Evolutionary conservation across 2,888 invertebrate genomes (phyloP), one percentile per base, ranked within the genome.

Genomic region (Toxonevra muliebris): DNA sequence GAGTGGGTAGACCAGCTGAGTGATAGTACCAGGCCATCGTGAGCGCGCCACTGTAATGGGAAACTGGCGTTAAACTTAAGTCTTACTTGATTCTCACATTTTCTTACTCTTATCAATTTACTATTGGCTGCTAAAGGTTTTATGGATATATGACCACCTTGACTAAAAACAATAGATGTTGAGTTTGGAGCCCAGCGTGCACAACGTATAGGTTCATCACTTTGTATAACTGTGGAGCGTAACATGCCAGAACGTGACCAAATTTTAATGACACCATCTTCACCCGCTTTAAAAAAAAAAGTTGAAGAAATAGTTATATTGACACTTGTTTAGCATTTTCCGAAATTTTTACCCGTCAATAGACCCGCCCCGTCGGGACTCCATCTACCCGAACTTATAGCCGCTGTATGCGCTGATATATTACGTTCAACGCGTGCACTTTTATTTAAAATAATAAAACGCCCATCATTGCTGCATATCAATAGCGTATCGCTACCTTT

Each of bases 241-340:
- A 99, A 87, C 88, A 96, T 92, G 13, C 98, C 98, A 78, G 94
- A 95, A 57, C 97, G 88, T 0, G 98, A 98, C 98, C 98, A 99
- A 69, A 98, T 92, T 87, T 98, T 98, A 2, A 98, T 91, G 66
- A 91, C 90, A 1, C 98, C 99, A 86, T 99, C 99, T 87, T 99
- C 98, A 0, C 98, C 98, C 71, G 93, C 97, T 93, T n/a, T 7
- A 12, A 11, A 17, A 43, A 3, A 53, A 52, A 55, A 63, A 19
- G 20, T 13, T 15, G 9, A 40, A n/a, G 53, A n/a, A n/a, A n/a
- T 60, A 48, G 13, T 45, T 43, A 59, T 8, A 2, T 13, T 41
- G 40, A 50, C 20, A 50, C 20, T 30, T 15, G 15, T 59, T 7
- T 55, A 9, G 40, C 20, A 5, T 9, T 30, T 13, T 40, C 4